Evolutionary conservation across 1,140 invertebrate genomes (phyloP).

Genomic region (Pinna nobilis): DNA sequence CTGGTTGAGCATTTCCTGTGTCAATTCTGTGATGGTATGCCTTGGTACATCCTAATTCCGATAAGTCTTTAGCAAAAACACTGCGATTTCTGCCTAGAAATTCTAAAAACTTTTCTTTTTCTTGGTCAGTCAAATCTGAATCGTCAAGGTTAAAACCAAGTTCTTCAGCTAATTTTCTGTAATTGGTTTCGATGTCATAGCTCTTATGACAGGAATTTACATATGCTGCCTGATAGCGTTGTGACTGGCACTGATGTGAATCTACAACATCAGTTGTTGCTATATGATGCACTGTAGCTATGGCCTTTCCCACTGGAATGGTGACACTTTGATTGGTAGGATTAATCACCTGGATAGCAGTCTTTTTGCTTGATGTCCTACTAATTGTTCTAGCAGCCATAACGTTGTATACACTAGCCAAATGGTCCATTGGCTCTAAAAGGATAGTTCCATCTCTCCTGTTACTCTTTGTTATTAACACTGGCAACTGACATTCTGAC

Average conservation of each 20-base stretch:
- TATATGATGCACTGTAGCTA: neutral
- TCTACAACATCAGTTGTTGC: no score
- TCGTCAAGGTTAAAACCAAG: neutral
- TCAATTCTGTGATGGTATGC: conserved; percentile 28
- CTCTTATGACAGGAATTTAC: neutral
- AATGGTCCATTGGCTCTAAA: no score
- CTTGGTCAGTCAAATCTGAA: neutral
- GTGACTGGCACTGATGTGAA: neutral
- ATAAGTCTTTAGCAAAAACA: conserved; percentile 27
- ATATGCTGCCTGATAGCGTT: neutral
- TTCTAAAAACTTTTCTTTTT: neutral
- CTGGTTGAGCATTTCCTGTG: conserved; percentile 19
- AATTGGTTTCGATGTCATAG: neutral
- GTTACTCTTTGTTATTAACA: neutral
- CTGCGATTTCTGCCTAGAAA: neutral
- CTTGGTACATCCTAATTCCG: conserved; percentile 39
- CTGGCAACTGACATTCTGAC: neutral
- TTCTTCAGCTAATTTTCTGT: neutral
- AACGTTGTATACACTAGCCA: no score
- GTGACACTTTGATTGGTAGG: neutral
- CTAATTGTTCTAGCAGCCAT: no score
- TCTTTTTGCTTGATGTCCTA: no score
- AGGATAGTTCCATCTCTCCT: neutral
- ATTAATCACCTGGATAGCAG: neutral
- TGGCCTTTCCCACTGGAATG: neutral